These are phyloP conservation scores for Dufourea novaeangliae DNA, from an alignment of 1,140 invertebrate species.

Conservation along the genomic window DNA sequence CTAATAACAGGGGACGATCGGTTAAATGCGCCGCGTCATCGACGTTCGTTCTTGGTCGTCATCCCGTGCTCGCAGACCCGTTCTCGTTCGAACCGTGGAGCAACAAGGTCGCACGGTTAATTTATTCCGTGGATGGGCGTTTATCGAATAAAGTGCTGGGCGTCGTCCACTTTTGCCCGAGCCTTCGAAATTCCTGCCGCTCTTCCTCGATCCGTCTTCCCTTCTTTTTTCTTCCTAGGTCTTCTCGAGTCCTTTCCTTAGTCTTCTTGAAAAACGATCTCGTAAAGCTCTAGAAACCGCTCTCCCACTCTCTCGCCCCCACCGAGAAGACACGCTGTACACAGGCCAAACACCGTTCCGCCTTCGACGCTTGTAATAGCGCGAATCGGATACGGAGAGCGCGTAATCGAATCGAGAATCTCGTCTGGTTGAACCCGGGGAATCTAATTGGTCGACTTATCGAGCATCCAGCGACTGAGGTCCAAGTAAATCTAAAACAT, in stretches of 20 bases:
- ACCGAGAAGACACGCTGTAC: too few relatives aligned
- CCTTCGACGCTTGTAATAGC: slow-evolving; percentile 1
- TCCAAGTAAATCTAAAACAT: slow-evolving; percentile 77
- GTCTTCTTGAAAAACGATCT: neutral
- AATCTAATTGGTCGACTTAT: slow-evolving; percentile 68
- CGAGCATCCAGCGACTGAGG: slow-evolving; percentile 50
- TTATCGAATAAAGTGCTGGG: slow-evolving; percentile 69
- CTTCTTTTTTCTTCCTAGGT: slow-evolving; percentile 27
- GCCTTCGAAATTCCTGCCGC: slow-evolving; percentile 46
- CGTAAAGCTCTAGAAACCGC: too few relatives aligned
- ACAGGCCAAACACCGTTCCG: too few relatives aligned
- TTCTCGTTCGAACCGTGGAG: slow-evolving; percentile 33
- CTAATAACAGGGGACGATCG: slow-evolving; percentile 64
- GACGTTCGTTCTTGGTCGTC: slow-evolving; percentile 34
- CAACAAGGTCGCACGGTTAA: slow-evolving; percentile 60
- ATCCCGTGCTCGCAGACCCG: slow-evolving; percentile 29
- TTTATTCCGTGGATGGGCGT: slow-evolving; percentile 66
- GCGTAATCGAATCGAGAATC: slow-evolving; percentile 26
- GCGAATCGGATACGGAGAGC: neutral
- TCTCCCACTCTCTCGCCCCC: too few relatives aligned
- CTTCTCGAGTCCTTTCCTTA: neutral
- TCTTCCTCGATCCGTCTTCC: slow-evolving; percentile 8
- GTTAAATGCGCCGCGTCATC: slow-evolving; percentile 60
- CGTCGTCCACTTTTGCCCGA: slow-evolving; percentile 60
- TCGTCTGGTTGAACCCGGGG: neutral